phyloP scores from a whole-genome alignment of 2,888 invertebrate species.

The Apodemia duryi region DNA sequence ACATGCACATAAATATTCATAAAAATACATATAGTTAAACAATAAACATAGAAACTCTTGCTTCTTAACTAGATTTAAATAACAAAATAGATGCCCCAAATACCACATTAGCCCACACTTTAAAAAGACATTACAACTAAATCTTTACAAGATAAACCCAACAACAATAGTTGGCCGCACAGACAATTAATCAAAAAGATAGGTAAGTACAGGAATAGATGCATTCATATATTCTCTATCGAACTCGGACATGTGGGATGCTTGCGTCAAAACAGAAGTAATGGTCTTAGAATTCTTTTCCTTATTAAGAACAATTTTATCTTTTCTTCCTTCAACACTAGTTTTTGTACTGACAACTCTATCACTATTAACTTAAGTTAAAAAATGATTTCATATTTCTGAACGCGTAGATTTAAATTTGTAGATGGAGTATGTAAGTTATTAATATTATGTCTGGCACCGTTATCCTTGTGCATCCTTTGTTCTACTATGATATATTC shows the following conservation, averaged over 20 bases:
- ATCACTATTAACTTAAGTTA: not conserved
- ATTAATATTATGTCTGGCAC: conserved; percentile 35
- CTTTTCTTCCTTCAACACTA: not conserved
- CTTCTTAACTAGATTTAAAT: not conserved
- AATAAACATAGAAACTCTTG: not conserved
- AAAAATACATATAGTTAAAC: not conserved
- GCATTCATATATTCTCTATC: conserved; percentile 49
- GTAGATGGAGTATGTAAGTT: conserved; percentile 31
- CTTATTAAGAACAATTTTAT: conserved; percentile 29
- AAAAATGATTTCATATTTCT: not conserved
- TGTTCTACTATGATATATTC: conserved; percentile 29
- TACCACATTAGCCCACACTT: conserved; percentile 39
- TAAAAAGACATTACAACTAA: conserved; percentile 62
- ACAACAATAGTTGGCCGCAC: conserved; percentile 45
- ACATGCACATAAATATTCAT: no score
- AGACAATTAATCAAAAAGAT: conserved; percentile 65
- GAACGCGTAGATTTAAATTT: conserved; percentile 22
- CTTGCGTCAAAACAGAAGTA: conserved; percentile 37
- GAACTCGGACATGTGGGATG: conserved; percentile 37
- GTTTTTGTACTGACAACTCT: not conserved
- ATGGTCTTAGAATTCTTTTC: conserved; percentile 38
- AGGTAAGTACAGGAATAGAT: conserved; percentile 57
- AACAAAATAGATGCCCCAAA: not conserved
- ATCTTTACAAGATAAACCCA: conserved; percentile 53
- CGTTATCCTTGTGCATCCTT: conserved; percentile 35